phyloP scores from a whole-genome alignment of 2,797 vertebrate species.

The Danio aesculapii region DNA sequence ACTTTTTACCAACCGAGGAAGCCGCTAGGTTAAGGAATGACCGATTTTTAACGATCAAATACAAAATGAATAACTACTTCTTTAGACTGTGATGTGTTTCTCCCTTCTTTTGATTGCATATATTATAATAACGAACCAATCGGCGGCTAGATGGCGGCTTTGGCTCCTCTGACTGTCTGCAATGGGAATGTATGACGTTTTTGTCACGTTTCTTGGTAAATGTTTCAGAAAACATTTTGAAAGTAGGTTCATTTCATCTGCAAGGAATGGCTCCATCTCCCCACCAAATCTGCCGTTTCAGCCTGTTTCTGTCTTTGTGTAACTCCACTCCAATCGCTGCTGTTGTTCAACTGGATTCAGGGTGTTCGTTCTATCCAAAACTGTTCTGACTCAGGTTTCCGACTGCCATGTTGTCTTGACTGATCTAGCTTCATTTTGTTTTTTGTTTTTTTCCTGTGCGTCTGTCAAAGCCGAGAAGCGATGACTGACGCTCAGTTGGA shows the following conservation, averaged over 20 bases:
- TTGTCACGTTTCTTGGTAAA: slow-evolving; percentile 54
- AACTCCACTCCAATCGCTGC: slow-evolving; percentile 57
- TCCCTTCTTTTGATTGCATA: slow-evolving; percentile 51
- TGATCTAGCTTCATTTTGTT: background rate
- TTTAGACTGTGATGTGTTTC: slow-evolving; percentile 61
- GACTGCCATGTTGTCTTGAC: slow-evolving; percentile 57
- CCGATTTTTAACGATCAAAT: slow-evolving; percentile 56
- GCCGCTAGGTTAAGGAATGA: slow-evolving; percentile 33
- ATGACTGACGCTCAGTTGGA: slow-evolving; percentile 33
- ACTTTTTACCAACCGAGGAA: slow-evolving; percentile 39
- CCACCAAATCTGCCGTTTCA: slow-evolving; percentile 12
- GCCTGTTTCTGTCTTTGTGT: slow-evolving; percentile 41
- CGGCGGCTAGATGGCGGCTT: slow-evolving; percentile 49
- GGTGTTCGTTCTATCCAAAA: slow-evolving; percentile 61
- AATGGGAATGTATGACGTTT: slow-evolving; percentile 66
- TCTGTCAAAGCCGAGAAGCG: slow-evolving; percentile 29
- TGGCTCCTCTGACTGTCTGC: slow-evolving; percentile 56
- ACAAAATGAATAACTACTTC: slow-evolving; percentile 59
- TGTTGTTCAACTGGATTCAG: slow-evolving; percentile 60
- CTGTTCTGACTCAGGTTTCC: slow-evolving; percentile 62
- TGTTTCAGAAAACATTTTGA: slow-evolving; percentile 52
- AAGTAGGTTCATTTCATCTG: slow-evolving; percentile 42
- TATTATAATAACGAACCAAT: slow-evolving; percentile 45
- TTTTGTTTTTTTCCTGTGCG: background rate
- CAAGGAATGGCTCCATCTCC: slow-evolving; percentile 15